These are phyloP conservation scores for Trissolcus japonicus DNA, from an alignment of 2,888 invertebrate genomes.

Conservation along the genomic window DNA sequence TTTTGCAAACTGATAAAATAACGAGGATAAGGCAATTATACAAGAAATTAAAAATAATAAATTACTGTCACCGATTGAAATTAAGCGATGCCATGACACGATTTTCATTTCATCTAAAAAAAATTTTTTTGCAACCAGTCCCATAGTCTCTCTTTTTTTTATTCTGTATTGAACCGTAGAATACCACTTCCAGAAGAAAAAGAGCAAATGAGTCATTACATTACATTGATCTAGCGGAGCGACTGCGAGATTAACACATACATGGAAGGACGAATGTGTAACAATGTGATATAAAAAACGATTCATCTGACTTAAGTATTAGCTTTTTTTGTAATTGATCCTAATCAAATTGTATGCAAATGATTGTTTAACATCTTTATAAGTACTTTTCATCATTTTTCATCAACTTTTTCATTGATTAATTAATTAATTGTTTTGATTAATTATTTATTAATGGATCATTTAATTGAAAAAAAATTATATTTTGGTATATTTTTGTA, in stretches of 20 bases:
- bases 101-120: slow-evolving; percentile 39
- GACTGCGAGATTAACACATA: slow-evolving; percentile 26
- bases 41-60: slow-evolving; percentile 25
- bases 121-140: slow-evolving; percentile 16
- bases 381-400: not conserved
- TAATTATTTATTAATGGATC: not conserved
- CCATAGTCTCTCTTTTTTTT: slow-evolving; percentile 30
- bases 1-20: slow-evolving; percentile 4
- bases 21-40: not conserved
- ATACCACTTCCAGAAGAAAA: slow-evolving; percentile 46
- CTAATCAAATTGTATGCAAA: not conserved
- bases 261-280: slow-evolving; percentile 50
- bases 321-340: not conserved
- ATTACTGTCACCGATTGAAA: slow-evolving; percentile 23
- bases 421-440: not conserved
- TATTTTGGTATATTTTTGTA: not conserved
- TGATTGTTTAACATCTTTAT: not conserved
- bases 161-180: slow-evolving; percentile 23
- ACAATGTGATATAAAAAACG: slow-evolving; percentile 11
- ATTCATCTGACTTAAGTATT: not conserved
- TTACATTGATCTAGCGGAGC: slow-evolving; percentile 25
- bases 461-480: not conserved
- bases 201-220: slow-evolving; percentile 45
- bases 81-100: slow-evolving; percentile 39
- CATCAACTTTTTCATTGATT: not conserved